Evolutionary conservation across 1,140 invertebrate species (phyloP), one percentile per base, ranked within the genome.

Genomic region (Triops longicaudatus): DNA sequence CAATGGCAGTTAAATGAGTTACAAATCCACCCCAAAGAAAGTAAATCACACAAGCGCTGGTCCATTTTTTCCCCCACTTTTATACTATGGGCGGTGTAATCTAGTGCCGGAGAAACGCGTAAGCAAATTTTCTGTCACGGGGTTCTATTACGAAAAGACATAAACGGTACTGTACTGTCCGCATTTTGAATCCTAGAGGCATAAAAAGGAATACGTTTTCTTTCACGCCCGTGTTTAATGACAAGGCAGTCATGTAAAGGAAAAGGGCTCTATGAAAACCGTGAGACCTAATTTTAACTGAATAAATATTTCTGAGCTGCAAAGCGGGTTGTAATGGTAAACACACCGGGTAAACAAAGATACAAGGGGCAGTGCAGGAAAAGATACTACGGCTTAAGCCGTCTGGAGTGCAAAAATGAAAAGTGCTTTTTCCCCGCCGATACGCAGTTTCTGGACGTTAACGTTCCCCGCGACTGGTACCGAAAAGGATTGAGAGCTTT

Each of bases 211-310:
- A 37, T 37, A 37, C 31, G 2, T 37, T 37, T 37, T 37, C 31
- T 37, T 37, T 37, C 31, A 37, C 31, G 7, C 31, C 31, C 31
- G 2, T 37, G 31, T 27, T 41, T 42, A 42, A 37, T 28, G 28
- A 12, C 63, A 26, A 4, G 63, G 31, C 31, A 17, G 31, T 31
- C 12, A 73, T 74, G 31, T 12, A 74, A 31, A 26, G 37, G 26
- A 31, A 74, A 37, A 41, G 73, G 28, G 43, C 73, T 27, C 73
- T 74, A 31, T 22, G 43, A 26, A 22, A 73, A 73, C 72, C 26
- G 3, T 1, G 26, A 12, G 26, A 31, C n/a, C 37, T 31, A 37
- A 74, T 72, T 72, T n/a, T n/a, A 72, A 72, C 4, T 22, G 26
- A 72, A 26, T 72, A 22, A 72, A 72, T 72, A 26, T 26, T n/a